Base-by-base conservation (phyloP, 1,140 invertebrate genomes). In the Drosophila biarmipes region DNA sequence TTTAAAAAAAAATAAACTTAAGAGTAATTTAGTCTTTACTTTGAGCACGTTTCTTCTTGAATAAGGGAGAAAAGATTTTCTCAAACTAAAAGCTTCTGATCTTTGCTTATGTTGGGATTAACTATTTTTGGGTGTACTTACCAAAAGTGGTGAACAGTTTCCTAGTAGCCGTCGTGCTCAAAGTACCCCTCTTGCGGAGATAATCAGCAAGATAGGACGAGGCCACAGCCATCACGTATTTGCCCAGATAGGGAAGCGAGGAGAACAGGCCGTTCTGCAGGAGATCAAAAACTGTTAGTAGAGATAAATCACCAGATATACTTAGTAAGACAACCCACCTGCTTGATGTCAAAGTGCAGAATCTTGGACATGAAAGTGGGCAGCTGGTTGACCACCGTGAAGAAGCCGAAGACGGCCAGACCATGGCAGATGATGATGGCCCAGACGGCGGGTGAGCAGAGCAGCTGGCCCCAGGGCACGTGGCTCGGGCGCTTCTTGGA, bases 311-410 rank as follows among this genome's bases (percentile, higher is more conserved):
- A 27, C 12, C 2, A 8, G 11, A 11, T 24, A 12, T 6, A 3
- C 19, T 8, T 37, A 15, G 11, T 11, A 37, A 64, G 27, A 3
- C 7, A 40, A 56, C 92, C 38, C 24, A 86, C 81, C 78, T 95
- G 93, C 92, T 98, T 96, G 71, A 99, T 97, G 84, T 98, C 94
- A 84, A 96, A 98, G 77, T 96, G 93, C 8, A 99, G 93, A 53
- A 99, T 96, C 85, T 96, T 95, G 84, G 97, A 96, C 95, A 99
- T 96, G 92, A 98, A 99, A 0, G 96, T 98, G 8, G 98, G 98
- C 57, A 99, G 93, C 87, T 98, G 97, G 91, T 98, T 98, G 52
- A 99, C 95, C 43, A 99, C 95, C 4, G 97, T 98, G 93, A 99
- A 99, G 93, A 98, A 98, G 0, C 97, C 97, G 93, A 98, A 99